Conservation (phyloP, 1,140 invertebrate genomes). For the Drosophila bocki region DNA sequence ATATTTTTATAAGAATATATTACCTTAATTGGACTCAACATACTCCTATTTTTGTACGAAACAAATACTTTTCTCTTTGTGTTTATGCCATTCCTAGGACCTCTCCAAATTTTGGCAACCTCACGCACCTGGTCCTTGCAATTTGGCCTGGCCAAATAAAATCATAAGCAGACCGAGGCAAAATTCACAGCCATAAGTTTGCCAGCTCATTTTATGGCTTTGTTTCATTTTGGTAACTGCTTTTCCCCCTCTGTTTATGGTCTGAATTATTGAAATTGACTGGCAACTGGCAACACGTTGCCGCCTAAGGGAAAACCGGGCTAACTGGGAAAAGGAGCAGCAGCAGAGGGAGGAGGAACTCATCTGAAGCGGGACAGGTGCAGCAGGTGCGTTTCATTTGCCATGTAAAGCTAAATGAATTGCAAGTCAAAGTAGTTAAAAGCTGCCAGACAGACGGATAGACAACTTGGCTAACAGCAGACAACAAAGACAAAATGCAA, state of each 20-base stretch:
- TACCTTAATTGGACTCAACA: no score
- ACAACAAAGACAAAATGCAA: slow-evolving; percentile 65
- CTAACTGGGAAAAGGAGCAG: background rate
- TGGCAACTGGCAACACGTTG: slow-evolving; percentile 43
- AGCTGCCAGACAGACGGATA: slow-evolving; percentile 28
- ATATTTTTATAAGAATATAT: no score
- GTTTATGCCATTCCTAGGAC: background rate
- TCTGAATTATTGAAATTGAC: slow-evolving; percentile 58
- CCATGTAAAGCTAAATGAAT: slow-evolving; percentile 73
- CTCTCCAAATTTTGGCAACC: background rate
- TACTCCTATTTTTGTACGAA: no score
- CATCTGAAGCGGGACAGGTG: slow-evolving; percentile 28
- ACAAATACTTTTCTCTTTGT: background rate
- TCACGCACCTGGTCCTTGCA: slow-evolving; percentile 6
- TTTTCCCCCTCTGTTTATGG: slow-evolving; percentile 24
- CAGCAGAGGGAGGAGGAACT: background rate
- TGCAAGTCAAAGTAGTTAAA: slow-evolving; percentile 78
- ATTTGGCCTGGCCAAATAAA: slow-evolving; percentile 21
- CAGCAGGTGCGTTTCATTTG: slow-evolving; percentile 67
- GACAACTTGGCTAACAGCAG: slow-evolving; percentile 14
- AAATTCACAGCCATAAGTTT: slow-evolving; percentile 46
- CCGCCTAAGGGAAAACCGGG: slow-evolving; percentile 10
- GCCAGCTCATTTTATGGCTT: slow-evolving; percentile 59
- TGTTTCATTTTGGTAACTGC: slow-evolving; percentile 36
- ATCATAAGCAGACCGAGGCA: slow-evolving; percentile 31